phyloP scores from a whole-genome alignment of 2,797 vertebrate genomes.

The Linurgus olivaceus region DNA sequence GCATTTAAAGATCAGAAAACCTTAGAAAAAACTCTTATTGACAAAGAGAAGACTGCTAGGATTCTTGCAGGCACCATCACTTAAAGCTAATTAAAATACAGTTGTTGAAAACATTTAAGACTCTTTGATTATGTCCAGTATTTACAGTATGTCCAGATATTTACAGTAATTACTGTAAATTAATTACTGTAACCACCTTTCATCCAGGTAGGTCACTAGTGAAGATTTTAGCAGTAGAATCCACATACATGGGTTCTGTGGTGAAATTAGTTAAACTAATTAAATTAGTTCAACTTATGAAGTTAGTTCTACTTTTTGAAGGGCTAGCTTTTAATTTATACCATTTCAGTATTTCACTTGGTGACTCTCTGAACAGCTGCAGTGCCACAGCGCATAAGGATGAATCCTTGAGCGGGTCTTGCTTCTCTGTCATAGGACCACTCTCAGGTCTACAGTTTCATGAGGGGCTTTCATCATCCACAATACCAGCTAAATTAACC shows the following conservation, averaged over 20 bases:
- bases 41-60: not conserved
- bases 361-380: not conserved
- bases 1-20: not conserved
- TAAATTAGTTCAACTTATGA: not conserved
- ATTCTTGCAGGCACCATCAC: not conserved
- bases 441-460: not conserved
- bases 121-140: not conserved
- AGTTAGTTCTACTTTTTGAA: not conserved
- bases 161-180: no score
- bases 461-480: not conserved
- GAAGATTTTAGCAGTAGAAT: not conserved
- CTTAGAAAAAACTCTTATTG: not conserved
- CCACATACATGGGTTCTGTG: rapidly evolving
- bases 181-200: not conserved
- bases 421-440: not conserved
- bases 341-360: not conserved
- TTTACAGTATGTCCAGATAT: no score
- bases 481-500: not conserved
- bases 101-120: not conserved
- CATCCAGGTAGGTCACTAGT: not conserved
- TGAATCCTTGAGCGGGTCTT: not conserved
- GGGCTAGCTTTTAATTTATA: not conserved
- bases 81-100: not conserved
- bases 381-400: not conserved
- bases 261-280: not conserved